These are phyloP conservation scores for Riparia riparia DNA, from an alignment of 2,113 vertebrate species.

Conservation along the genomic window DNA sequence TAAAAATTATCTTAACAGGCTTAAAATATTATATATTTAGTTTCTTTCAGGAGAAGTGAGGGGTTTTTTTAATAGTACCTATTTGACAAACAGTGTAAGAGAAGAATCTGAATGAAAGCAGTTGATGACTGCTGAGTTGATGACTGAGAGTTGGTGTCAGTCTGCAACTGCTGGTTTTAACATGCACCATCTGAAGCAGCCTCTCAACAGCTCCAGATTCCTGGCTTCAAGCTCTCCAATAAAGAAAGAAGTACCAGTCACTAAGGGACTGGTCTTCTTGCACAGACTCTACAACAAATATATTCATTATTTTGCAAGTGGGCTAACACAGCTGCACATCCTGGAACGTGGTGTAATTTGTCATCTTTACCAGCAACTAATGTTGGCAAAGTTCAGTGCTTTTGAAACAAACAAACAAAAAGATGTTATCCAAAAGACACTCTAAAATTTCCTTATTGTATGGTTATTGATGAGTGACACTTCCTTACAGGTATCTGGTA, in stretches of 20 bases:
- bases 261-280: neutral
- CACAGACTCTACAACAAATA: neutral
- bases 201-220: neutral
- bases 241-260: neutral
- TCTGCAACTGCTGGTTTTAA: constrained; percentile 2
- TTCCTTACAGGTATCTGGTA: neutral
- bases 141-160: neutral
- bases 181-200: neutral
- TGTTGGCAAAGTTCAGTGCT: neutral
- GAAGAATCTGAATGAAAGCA: neutral
- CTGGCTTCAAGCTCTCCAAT: neutral
- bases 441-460: neutral
- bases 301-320: neutral
- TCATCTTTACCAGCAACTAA: neutral
- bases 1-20: neutral
- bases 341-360: neutral
- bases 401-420: neutral
- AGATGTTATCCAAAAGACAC: neutral
- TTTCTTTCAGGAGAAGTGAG: neutral
- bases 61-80: neutral
- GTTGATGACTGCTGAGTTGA: neutral
- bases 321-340: neutral
- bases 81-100: neutral
- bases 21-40: neutral
- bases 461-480: neutral